phyloP scores from a whole-genome alignment of 2,888 invertebrate genomes.

The Ophion ventricosus region DNA sequence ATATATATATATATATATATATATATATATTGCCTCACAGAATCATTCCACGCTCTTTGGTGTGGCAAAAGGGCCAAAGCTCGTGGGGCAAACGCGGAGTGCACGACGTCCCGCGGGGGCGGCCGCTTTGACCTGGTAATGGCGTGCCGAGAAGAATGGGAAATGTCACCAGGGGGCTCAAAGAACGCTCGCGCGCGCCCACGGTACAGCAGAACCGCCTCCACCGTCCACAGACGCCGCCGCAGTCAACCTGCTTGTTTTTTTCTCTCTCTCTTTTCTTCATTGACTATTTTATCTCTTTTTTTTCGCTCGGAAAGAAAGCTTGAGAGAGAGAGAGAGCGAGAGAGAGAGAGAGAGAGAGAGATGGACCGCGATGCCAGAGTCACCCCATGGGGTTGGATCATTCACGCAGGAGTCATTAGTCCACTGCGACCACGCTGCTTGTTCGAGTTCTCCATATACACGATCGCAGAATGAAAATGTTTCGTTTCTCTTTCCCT shows the following conservation, averaged over 20 bases:
- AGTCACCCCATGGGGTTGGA: conserved; percentile 77
- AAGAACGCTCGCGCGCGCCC: conserved; percentile 70
- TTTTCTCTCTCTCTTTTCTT: conserved; percentile 70
- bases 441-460: conserved; percentile 74
- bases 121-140: conserved; percentile 82
- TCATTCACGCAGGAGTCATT: conserved; percentile 80
- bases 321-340: conserved; percentile 1
- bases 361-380: conserved; percentile 25
- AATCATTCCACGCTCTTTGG: conserved; percentile 38
- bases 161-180: conserved; percentile 82
- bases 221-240: conserved; percentile 63
- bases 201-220: conserved; percentile 66
- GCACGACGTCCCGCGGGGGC: conserved; percentile 81
- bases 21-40: conserved; percentile 58
- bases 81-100: conserved; percentile 64
- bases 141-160: conserved; percentile 83
- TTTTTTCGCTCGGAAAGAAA: conserved; percentile 23
- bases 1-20: too few species aligned
- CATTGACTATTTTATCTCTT: conserved; percentile 26
- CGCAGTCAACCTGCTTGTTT: conserved; percentile 76
- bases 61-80: conserved; percentile 51
- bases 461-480: conserved; percentile 67
- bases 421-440: conserved; percentile 79
- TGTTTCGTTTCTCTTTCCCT: conserved; percentile 56
- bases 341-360: conserved; percentile 33